phyloP scores from a whole-genome alignment of 2,797 vertebrate genomes.

The Coendou prehensilis region DNA sequence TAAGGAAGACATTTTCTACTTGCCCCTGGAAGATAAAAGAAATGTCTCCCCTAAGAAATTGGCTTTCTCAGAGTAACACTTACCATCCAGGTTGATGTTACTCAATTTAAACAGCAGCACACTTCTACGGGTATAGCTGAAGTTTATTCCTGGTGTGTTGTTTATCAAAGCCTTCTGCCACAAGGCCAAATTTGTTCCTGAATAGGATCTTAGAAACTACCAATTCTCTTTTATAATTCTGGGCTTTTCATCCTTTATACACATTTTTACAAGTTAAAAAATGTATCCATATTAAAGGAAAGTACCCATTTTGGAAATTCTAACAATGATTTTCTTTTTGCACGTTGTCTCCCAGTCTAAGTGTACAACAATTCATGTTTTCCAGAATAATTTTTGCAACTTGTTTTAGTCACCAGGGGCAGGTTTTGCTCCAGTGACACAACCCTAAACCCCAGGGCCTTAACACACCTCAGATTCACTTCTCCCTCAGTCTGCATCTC shows the following conservation, averaged over 20 bases:
- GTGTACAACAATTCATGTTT: not conserved
- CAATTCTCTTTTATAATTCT: not conserved
- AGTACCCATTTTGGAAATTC: constrained; percentile 18
- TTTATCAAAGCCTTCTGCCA: not conserved
- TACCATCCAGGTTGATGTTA: not conserved
- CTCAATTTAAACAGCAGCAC: not conserved
- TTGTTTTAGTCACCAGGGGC: not conserved
- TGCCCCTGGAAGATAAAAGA: not conserved
- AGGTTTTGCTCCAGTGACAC: not conserved
- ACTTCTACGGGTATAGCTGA: not conserved
- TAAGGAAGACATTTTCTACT: not conserved
- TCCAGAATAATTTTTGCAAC: not conserved
- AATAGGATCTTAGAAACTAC: constrained; percentile 11
- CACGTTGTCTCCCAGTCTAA: not conserved
- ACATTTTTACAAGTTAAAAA: not conserved
- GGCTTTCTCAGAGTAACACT: not conserved
- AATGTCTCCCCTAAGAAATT: not conserved
- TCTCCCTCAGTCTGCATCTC: not conserved
- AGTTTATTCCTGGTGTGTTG: not conserved
- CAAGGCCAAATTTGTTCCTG: not conserved
- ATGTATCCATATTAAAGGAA: not conserved
- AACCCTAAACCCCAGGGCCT: not conserved
- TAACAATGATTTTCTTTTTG: not conserved
- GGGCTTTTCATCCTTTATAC: not conserved
- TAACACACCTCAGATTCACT: not conserved